phyloP scores from a whole-genome alignment of 35 echinoderm and acorn worm genomes.

The Apostichopus parvimensis region DNA sequence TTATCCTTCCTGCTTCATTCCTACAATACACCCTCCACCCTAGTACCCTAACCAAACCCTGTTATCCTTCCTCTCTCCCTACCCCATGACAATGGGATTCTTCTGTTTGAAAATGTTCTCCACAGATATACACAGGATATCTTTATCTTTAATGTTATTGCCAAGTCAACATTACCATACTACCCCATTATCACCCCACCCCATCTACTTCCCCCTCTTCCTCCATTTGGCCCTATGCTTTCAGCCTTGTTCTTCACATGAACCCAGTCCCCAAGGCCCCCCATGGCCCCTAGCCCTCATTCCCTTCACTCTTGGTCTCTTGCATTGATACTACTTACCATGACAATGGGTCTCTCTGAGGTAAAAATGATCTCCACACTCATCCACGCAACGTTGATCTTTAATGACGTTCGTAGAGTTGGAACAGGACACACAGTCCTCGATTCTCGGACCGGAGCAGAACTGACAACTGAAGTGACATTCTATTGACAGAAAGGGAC shows the following conservation, averaged over 20 bases:
- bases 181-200: background rate
- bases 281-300: background rate
- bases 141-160: no score
- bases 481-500: constrained; percentile 45
- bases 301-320: background rate
- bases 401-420: constrained; percentile 84
- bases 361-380: constrained; percentile 78
- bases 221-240: no score
- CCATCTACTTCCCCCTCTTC: no score
- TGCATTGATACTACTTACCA: constrained; percentile 53
- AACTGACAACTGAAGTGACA: constrained; percentile 80
- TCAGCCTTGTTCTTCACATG: no score
- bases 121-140: no score
- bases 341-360: constrained; percentile 63
- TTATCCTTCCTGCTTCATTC: no score
- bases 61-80: no score
- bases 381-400: constrained; percentile 69
- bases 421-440: constrained; percentile 82
- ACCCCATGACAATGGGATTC: no score
- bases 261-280: no score
- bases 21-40: no score
- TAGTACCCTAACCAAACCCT: no score
- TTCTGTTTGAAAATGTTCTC: no score
- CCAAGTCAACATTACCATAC: background rate
- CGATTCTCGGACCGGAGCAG: constrained; percentile 80